These are phyloP conservation scores for Monochamus alternatus DNA, from an alignment of 2,888 invertebrate species.

Conservation along the genomic window DNA sequence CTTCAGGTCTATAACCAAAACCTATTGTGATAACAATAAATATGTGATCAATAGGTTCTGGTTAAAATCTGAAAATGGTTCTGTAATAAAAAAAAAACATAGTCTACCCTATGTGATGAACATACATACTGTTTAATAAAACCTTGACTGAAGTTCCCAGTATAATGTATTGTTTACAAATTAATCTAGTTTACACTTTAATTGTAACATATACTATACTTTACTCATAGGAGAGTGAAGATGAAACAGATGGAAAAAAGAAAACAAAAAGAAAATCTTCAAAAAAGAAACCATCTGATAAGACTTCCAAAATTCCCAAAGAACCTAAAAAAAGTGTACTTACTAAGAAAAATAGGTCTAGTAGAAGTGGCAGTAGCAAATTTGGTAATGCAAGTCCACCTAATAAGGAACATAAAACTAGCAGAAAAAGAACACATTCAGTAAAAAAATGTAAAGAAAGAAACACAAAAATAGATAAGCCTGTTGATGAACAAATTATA, in stretches of 20 bases:
- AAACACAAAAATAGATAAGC: slow-evolving; percentile 20
- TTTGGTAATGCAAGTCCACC: slow-evolving; percentile 19
- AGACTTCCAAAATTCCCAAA: slow-evolving; percentile 27
- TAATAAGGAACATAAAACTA: slow-evolving; percentile 49
- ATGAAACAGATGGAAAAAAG: slow-evolving; percentile 61
- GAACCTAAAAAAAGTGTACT: slow-evolving; percentile 30
- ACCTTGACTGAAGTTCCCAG: too few relatives aligned
- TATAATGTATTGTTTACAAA: too few relatives aligned
- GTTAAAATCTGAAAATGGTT: too few relatives aligned
- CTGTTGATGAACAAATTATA: slow-evolving; percentile 22
- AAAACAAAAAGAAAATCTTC: slow-evolving; percentile 54
- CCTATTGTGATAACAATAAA: too few relatives aligned
- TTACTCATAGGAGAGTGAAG: slow-evolving; percentile 62
- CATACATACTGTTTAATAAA: too few relatives aligned
- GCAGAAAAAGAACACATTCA: slow-evolving; percentile 49
- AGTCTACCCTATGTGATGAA: too few relatives aligned
- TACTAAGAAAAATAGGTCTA: slow-evolving; percentile 34
- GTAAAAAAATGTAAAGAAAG: slow-evolving; percentile 41
- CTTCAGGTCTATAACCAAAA: too few relatives aligned
- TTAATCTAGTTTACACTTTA: too few relatives aligned
- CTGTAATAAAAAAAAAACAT: too few relatives aligned
- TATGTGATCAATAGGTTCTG: too few relatives aligned
- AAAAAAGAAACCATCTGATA: slow-evolving; percentile 46
- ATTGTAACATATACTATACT: too few relatives aligned
- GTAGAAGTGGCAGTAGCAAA: slow-evolving; percentile 26